Evolutionary conservation across 2,888 invertebrate species (phyloP).

Genomic region (Stenchaetothrips biformis): DNA sequence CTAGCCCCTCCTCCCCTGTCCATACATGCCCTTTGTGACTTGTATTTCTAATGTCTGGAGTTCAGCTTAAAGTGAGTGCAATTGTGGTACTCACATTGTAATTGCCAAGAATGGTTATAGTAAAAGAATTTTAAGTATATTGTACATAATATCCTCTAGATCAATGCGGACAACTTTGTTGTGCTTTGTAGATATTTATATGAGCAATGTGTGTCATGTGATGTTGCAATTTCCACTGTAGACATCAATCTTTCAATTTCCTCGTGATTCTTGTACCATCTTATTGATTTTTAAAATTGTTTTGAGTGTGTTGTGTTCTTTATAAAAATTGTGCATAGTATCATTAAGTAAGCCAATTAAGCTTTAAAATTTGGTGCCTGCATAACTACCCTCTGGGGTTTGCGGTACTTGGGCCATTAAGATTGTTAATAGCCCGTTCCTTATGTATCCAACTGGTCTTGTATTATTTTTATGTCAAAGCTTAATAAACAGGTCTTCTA

Average conservation of each 20-base stretch:
- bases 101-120: constrained; percentile 6
- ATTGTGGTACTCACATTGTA: background rate
- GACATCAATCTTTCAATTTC: background rate
- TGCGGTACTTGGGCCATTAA: background rate
- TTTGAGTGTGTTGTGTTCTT: constrained; percentile 3
- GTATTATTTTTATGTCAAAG: background rate
- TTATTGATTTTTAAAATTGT: constrained; percentile 2
- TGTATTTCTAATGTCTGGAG: background rate
- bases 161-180: background rate
- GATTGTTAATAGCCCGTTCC: background rate
- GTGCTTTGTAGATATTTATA: constrained; percentile 8
- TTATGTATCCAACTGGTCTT: background rate
- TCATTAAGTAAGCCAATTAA: background rate
- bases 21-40: too few relatives aligned
- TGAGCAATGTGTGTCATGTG: background rate
- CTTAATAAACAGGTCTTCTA: background rate
- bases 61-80: background rate
- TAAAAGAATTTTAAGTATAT: constrained; percentile 3
- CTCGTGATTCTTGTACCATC: constrained; percentile 3
- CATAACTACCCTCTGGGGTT: background rate
- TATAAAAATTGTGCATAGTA: background rate
- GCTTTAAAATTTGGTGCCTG: constrained; percentile 14
- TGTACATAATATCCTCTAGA: constrained; percentile 1
- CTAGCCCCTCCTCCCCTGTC: too few relatives aligned
- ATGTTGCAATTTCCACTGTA: background rate